Percentiles rank a stretch among this genome's conserved stretches.
Conservation (phyloP, 2,797 vertebrate species). For the Dendrocincla tyrannina region DNA sequence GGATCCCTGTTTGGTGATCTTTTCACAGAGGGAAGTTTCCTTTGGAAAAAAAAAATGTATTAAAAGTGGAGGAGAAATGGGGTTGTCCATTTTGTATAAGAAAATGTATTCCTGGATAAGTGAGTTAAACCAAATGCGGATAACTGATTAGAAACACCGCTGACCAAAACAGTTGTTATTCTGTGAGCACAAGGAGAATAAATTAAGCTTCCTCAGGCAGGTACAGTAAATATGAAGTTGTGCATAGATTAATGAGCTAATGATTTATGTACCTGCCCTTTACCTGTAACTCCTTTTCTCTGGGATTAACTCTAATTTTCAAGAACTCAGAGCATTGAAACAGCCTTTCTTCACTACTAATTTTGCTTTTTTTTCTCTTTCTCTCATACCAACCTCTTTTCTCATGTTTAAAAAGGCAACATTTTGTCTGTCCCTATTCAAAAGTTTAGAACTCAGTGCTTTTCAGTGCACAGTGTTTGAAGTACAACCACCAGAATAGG, state of each 20-base stretch:
- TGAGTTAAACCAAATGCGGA: neutral
- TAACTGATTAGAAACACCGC: neutral
- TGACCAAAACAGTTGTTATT: neutral
- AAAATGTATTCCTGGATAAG: neutral
- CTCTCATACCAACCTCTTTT: neutral
- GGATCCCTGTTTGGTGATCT: neutral
- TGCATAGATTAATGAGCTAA: neutral
- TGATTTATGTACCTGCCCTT: slow-evolving; percentile 26
- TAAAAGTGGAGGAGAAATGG: neutral
- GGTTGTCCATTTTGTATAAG: neutral
- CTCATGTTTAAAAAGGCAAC: neutral
- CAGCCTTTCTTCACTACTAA: neutral
- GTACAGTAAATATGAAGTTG: slow-evolving; percentile 18
- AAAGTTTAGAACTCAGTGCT: neutral
- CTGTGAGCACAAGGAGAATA: neutral
- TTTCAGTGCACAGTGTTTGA: neutral
- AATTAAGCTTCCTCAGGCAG: slow-evolving; percentile 4
- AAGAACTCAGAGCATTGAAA: neutral
- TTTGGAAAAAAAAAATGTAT: neutral
- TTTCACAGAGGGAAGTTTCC: neutral
- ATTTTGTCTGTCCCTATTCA: neutral
- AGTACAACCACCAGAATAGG: neutral
- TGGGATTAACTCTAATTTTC: neutral
- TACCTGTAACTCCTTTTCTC: neutral
- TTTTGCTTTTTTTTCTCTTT: neutral